Percentiles rank a stretch among this genome's conserved stretches.
Evolutionary conservation across 2,113 vertebrate genomes (phyloP).

Genomic region (human): DNA sequence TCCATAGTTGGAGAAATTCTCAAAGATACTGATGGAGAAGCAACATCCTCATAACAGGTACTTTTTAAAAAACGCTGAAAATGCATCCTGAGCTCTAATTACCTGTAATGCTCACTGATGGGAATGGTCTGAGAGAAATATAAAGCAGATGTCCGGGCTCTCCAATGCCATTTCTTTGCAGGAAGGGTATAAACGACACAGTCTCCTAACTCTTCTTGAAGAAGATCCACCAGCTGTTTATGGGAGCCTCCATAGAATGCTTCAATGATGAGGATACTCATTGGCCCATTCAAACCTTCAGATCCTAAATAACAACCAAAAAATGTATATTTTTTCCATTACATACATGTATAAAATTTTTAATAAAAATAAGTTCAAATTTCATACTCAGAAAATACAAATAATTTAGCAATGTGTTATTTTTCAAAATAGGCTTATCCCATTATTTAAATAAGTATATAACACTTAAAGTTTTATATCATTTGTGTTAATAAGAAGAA

Average conservation of each 20-base stretch:
- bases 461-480: not conserved
- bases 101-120: constrained; percentile 89
- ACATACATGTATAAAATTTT: not conserved
- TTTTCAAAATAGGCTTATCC: not conserved
- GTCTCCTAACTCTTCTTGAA: constrained; percentile 85
- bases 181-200: constrained; percentile 90
- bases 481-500: not conserved
- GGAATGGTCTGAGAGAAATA: constrained; percentile 93
- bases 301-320: constrained; percentile 53
- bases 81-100: constrained; percentile 32
- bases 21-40: not conserved
- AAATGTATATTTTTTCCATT: constrained; percentile 34
- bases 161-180: constrained; percentile 99
- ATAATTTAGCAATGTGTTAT: not conserved
- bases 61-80: not conserved
- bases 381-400: not conserved
- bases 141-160: constrained; percentile 92
- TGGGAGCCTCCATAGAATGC: constrained; percentile 97
- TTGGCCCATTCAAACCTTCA: constrained; percentile 59
- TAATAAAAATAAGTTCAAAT: constrained; percentile 17
- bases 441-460: not conserved
- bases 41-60: not conserved
- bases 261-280: constrained; percentile 92
- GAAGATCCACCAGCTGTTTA: constrained; percentile 93
- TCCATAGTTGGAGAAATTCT: not conserved